Evolutionary conservation across 23 tunicate genomes (phyloP).

Genomic region (Halocynthia roretzi): DNA sequence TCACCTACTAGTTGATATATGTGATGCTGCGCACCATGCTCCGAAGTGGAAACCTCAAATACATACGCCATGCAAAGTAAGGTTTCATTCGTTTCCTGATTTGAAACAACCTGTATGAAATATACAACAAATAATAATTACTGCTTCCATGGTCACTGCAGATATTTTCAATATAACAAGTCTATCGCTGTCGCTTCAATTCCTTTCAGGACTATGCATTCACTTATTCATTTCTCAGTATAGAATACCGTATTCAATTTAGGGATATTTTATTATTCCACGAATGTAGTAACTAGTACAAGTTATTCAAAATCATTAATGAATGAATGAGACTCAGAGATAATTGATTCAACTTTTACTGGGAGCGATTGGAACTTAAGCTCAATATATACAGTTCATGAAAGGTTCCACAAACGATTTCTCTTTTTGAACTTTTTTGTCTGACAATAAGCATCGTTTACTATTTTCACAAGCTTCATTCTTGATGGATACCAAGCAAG

Average conservation of each 20-base stretch:
- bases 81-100: conserved; percentile 69
- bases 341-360: no score
- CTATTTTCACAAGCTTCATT: neutral
- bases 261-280: neutral
- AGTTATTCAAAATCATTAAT: no score
- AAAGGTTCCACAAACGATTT: no score
- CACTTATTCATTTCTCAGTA: neutral
- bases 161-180: neutral
- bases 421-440: no score
- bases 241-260: neutral
- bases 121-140: neutral
- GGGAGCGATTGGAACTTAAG: no score
- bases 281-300: no score
- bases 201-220: neutral
- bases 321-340: no score
- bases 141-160: neutral
- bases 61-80: conserved; percentile 88
- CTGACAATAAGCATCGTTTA: no score
- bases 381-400: no score
- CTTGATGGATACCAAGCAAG: neutral
- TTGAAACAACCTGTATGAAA: conserved; percentile 63
- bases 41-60: conserved; percentile 90
- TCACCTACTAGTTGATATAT: conserved; percentile 85
- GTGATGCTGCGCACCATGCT: conserved; percentile 94
- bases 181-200: neutral